Percentiles rank a stretch among this genome's conserved stretches.
Conservation (phyloP, 2,888 invertebrate species). For the Drosophila eohydei region DNA sequence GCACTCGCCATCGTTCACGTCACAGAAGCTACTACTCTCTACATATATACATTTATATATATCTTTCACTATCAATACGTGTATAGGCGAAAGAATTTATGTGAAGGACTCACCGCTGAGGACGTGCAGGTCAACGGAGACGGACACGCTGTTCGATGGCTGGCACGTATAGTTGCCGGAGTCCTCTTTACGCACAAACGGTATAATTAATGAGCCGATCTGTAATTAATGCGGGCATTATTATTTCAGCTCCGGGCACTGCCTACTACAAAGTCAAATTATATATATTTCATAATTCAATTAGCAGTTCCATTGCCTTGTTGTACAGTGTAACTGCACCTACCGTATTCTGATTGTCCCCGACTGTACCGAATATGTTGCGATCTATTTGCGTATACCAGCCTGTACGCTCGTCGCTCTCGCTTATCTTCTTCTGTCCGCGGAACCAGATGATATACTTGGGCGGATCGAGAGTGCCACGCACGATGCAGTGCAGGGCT, state of each 20-base stretch:
- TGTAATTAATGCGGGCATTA: slow-evolving; percentile 60
- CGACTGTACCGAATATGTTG: slow-evolving; percentile 82
- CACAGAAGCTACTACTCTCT: not conserved
- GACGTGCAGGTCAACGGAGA: slow-evolving; percentile 95
- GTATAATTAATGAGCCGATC: slow-evolving; percentile 85
- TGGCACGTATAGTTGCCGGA: slow-evolving; percentile 95
- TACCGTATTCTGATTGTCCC: slow-evolving; percentile 84
- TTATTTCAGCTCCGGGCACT: slow-evolving; percentile 35
- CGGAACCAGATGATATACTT: slow-evolving; percentile 98
- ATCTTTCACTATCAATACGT: not conserved
- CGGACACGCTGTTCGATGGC: slow-evolving; percentile 95
- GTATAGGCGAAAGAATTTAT: not conserved
- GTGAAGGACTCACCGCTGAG: slow-evolving; percentile 90
- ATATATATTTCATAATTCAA: not conserved
- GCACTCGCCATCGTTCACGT: slow-evolving; percentile 39
- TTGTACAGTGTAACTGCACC: slow-evolving; percentile 21
- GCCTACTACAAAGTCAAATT: not conserved
- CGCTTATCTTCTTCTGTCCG: slow-evolving; percentile 83
- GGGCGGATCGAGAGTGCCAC: slow-evolving; percentile 94
- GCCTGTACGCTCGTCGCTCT: slow-evolving; percentile 81
- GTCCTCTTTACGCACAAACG: slow-evolving; percentile 84
- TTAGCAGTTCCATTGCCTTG: not conserved
- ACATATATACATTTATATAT: not conserved
- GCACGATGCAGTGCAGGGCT: slow-evolving; percentile 94
- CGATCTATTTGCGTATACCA: slow-evolving; percentile 84